Evolutionary conservation across 2,888 invertebrate species (phyloP), one percentile per base, ranked within the genome.

Genomic region (Neoscelio sp.): DNA sequence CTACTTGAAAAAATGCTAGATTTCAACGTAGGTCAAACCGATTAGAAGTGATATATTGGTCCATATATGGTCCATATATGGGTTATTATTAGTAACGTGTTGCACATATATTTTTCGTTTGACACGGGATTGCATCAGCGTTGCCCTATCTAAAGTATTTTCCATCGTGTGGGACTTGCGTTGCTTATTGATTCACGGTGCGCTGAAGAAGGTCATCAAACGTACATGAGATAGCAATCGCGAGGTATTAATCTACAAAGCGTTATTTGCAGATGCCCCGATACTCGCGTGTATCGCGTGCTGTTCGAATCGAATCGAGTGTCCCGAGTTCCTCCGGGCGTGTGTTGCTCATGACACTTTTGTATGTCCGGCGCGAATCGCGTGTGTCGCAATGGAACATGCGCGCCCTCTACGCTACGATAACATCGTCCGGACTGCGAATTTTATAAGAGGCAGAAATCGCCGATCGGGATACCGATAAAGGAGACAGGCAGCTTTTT

Each of bases 381-480:
- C 78, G 71, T 71, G 71, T 54, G 67, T 71, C 71, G 77, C 65
- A 23, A 42, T 35, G 62, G 20, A 30, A 58, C 64, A 58, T 62
- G 67, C 70, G 68, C 74, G 44, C 74, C 65, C 70, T 73, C 78
- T 68, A 17, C 35, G 38, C 8, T 6, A 20, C 68, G 78, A 78
- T 74, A 70, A 12, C 48, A 79, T 75, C 79, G 42, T 28, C 48
- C 40, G 50, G 56, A 54, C 74, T 68, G 75, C 79, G 67, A 79
- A 75, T 75, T 79, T 79, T 75, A 79, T 79, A 79, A 74, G 71
- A 70, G 26, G 44, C 58, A 78, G 79, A 74, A 74, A 75, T 79
- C 79, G 65, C 40, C 70, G 75, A 70, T 79, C 33, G 17, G 65
- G 68, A 46, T 52, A 50, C 20, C 54, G 79, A 79, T 78, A 73